These are phyloP conservation scores for Coracias cyanogaster DNA, from an alignment of 2,797 vertebrate genomes.

Conservation along the genomic window DNA sequence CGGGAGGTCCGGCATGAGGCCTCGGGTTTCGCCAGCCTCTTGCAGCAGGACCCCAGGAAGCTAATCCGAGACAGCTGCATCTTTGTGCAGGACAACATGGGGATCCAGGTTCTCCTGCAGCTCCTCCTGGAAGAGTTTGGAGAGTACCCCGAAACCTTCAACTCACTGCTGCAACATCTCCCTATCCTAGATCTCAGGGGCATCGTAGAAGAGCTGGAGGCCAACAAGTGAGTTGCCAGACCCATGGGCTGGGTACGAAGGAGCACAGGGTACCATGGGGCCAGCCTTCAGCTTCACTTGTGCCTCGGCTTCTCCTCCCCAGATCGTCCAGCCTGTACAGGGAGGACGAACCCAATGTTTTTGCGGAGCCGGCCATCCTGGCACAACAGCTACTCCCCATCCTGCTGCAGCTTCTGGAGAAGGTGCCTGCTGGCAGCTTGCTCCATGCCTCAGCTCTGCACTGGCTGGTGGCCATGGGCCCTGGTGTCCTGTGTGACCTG, in stretches of 20 bases:
- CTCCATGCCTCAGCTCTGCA: slow-evolving; percentile 53
- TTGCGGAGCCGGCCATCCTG: slow-evolving; percentile 85
- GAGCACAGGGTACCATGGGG: rapidly evolving
- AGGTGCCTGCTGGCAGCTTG: slow-evolving; percentile 49
- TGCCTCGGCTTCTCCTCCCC: not conserved
- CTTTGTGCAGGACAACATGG: slow-evolving; percentile 82
- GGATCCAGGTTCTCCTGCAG: slow-evolving; percentile 80
- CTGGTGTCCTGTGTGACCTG: slow-evolving; percentile 70
- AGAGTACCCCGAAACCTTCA: slow-evolving; percentile 75
- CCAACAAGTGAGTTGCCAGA: slow-evolving; percentile 75
- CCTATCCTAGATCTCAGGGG: slow-evolving; percentile 78
- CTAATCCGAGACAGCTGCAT: not conserved
- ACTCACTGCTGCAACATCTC: slow-evolving; percentile 81
- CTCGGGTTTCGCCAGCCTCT: slow-evolving; percentile 79
- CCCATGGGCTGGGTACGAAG: not conserved
- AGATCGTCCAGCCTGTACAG: slow-evolving; percentile 87
- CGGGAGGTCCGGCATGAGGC: slow-evolving; percentile 82
- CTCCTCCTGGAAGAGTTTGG: slow-evolving; percentile 80
- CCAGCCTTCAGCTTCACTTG: not conserved
- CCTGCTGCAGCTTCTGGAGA: slow-evolving; percentile 81
- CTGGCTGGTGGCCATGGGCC: slow-evolving; percentile 77
- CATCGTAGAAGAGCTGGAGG: slow-evolving; percentile 73
- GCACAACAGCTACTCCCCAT: slow-evolving; percentile 80
- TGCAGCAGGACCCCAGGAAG: slow-evolving; percentile 19
- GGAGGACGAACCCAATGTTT: slow-evolving; percentile 89